Evolutionary conservation across 1,140 invertebrate species (phyloP), one percentile per base, ranked within the genome.

Genomic region (Branchinecta lindahli): DNA sequence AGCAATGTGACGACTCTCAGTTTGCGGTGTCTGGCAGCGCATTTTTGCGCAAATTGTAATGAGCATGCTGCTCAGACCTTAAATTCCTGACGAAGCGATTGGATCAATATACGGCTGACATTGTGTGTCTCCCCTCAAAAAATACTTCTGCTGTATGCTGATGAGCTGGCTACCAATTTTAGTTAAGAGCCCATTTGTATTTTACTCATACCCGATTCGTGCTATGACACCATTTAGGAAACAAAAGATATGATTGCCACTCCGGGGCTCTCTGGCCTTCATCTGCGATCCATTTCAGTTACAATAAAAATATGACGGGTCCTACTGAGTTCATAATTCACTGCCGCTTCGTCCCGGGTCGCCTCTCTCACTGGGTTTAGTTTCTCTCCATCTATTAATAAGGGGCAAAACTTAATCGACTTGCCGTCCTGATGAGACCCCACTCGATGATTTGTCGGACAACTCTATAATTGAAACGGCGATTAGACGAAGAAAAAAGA

Each of bases 371-470:
- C 52, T 61, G 18, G 12, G 52, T 20, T 33, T 33, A 33, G 33
- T 33, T 33, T 15, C 52, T 61, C 52, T 20, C 18, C 52, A 61
- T 61, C 52, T 61, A 61, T 61, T 61, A 61, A 61, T 61, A 61
- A 61, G 52, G 52, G 52, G 52, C 52, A 61, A 20, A 20, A 61
- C 52, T 61, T 61, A 61, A 61, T 61, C 52, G 52, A 61, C 52
- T 61, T 61, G 52, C 52, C 18, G 18, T 61, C 52, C 52, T 61
- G 52, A 61, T 61, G 52, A 61, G 52, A 61, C 52, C 52, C 52
- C 52, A 61, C 52, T 61, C 52, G 52, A 61, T 61, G 52, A 61
- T 61, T 61, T 61, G 52, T 61, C 52, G 52, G 52, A 61, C 52
- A 61, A 61, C 52, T 61, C 52, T 61, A 61, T 61, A 61, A 61